These are phyloP conservation scores for Caenorhabditis tropicalis DNA, from an alignment of 1,140 invertebrate genomes.

Conservation along the genomic window DNA sequence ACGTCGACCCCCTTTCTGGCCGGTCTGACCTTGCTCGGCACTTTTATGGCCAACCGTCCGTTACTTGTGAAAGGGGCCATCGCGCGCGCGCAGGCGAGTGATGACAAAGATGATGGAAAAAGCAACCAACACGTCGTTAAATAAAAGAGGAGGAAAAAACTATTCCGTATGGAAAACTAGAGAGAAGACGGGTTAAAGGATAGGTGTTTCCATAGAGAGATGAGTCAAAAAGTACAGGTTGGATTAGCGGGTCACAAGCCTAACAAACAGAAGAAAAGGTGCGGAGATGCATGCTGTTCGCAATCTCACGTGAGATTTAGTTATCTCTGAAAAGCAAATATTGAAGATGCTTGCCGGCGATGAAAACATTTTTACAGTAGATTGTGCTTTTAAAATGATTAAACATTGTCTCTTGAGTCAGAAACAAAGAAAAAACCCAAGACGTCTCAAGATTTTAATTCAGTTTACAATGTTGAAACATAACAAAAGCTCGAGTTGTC, in stretches of 20 bases:
- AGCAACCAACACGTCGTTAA: constrained; percentile 5
- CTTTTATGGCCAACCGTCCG: constrained; percentile 39
- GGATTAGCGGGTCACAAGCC: no score
- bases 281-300: background rate
- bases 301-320: no score
- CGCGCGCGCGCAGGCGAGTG: background rate
- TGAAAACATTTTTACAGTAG: no score
- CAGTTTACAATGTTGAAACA: background rate
- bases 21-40: constrained; percentile 25
- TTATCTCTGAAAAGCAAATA: background rate
- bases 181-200: background rate
- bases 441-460: no score
- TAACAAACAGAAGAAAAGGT: background rate
- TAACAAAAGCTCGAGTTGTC: no score
- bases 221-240: background rate
- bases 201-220: background rate
- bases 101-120: constrained; percentile 10
- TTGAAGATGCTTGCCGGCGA: no score
- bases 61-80: constrained; percentile 13
- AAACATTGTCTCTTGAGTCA: no score
- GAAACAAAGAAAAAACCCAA: no score
- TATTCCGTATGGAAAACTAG: background rate
- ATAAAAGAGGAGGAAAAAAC: background rate
- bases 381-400: no score
- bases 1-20: background rate